Evolutionary conservation across 2,113 vertebrate species (phyloP).

Genomic region (Illadopsis cleaveri): DNA sequence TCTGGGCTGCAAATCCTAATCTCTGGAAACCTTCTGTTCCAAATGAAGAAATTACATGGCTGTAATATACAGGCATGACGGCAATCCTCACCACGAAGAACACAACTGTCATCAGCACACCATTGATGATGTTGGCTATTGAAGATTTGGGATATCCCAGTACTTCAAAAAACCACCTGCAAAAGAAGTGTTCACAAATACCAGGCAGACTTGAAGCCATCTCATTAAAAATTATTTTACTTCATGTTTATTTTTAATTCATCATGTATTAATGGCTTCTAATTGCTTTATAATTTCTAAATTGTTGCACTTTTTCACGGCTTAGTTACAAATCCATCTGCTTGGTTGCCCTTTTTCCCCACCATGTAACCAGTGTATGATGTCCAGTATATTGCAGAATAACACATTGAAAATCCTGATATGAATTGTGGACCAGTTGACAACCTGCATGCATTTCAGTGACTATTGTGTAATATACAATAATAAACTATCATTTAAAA

Average conservation of each 20-base stretch:
- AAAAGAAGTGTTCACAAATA: conserved; percentile 64
- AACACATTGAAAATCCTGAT: not conserved
- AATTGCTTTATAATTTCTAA: not conserved
- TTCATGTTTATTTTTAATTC: not conserved
- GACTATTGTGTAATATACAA: not conserved
- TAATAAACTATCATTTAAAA: not conserved
- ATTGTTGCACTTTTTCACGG: not conserved
- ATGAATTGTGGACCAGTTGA: not conserved
- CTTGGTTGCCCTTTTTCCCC: not conserved
- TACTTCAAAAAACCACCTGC: conserved; percentile 98
- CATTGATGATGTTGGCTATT: conserved; percentile 90
- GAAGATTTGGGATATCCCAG: conserved; percentile 92
- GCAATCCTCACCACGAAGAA: conserved; percentile 94
- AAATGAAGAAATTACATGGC: conserved; percentile 80
- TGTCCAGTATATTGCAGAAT: not conserved
- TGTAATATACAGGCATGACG: conserved; percentile 89
- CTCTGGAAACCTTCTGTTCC: conserved; percentile 88
- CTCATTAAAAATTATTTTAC: not conserved
- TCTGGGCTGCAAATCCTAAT: conserved; percentile 83
- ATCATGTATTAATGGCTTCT: not conserved
- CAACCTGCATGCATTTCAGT: not conserved
- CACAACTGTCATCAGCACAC: conserved; percentile 89
- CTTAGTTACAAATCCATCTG: not conserved
- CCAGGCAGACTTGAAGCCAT: not conserved
- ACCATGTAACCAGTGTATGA: not conserved